Percentiles rank a stretch among this genome's conserved stretches.
phyloP scores from a whole-genome alignment of 2,113 vertebrate species.

The Oophaga pumilio region DNA sequence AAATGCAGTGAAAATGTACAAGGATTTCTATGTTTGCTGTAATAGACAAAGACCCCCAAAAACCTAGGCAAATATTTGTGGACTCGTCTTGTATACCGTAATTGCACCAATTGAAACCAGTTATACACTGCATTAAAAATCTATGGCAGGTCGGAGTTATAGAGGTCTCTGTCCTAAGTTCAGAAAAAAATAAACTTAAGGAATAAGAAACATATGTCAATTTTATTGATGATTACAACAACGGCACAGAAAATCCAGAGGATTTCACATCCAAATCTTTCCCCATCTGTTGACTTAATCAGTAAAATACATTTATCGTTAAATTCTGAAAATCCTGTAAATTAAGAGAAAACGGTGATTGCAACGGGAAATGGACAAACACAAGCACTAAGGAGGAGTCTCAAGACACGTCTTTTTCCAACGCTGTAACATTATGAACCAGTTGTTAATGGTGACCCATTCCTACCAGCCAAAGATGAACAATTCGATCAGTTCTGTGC shows the following conservation, averaged over 20 bases:
- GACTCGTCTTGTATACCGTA: neutral
- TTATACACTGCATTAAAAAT: neutral
- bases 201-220: constrained; percentile 2
- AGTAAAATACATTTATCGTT: neutral
- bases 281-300: constrained; percentile 28
- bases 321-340: neutral
- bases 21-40: neutral
- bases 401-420: neutral
- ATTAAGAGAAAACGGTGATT: neutral
- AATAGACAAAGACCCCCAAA: neutral
- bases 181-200: neutral
- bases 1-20: neutral
- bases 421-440: neutral
- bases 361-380: neutral
- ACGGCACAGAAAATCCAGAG: constrained; percentile 2
- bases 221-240: neutral
- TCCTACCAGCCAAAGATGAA: neutral
- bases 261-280: constrained; percentile 11
- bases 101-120: neutral
- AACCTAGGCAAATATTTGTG: neutral
- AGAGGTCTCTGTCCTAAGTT: neutral
- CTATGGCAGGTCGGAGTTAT: neutral
- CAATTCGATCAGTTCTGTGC: too few species aligned
- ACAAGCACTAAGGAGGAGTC: neutral
- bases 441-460: neutral